Conservation (phyloP, 2,113 vertebrate genomes). For the Cisticola juncidis region DNA sequence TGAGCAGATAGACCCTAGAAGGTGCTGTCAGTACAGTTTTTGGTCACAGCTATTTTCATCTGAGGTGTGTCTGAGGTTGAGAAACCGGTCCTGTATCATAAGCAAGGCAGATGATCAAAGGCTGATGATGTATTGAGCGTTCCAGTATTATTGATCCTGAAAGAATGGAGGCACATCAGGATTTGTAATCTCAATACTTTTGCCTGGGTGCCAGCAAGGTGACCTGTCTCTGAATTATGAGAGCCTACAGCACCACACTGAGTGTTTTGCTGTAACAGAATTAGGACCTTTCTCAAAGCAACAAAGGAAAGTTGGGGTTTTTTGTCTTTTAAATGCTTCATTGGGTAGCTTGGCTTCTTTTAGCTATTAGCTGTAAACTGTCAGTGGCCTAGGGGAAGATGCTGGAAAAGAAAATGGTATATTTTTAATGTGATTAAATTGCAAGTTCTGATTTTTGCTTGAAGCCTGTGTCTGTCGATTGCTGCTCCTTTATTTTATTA, state of each 20-base stretch:
- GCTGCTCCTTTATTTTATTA: slow-evolving; percentile 66
- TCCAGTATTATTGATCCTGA: background rate
- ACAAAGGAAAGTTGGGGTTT: background rate
- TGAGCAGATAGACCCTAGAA: background rate
- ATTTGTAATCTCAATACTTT: background rate
- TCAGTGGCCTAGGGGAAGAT: slow-evolving; percentile 55
- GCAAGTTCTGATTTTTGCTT: slow-evolving; percentile 66
- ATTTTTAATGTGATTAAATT: slow-evolving; percentile 68
- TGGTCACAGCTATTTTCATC: background rate
- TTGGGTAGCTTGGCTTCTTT: slow-evolving; percentile 27
- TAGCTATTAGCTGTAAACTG: slow-evolving; percentile 55
- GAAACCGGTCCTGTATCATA: background rate
- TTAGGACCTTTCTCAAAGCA: background rate
- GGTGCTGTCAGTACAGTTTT: background rate
- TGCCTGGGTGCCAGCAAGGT: background rate
- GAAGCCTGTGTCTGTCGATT: slow-evolving; percentile 70
- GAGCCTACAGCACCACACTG: background rate
- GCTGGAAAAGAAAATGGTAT: slow-evolving; percentile 67
- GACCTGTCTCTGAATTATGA: background rate
- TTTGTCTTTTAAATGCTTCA: background rate
- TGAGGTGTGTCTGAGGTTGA: background rate
- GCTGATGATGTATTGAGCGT: background rate
- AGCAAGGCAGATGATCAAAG: background rate
- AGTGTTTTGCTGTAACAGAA: background rate
- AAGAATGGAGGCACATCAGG: background rate